Evolutionary conservation across 2,113 vertebrate genomes (phyloP), one percentile per base, ranked within the genome.

Genomic region (Saguinus imperator): DNA sequence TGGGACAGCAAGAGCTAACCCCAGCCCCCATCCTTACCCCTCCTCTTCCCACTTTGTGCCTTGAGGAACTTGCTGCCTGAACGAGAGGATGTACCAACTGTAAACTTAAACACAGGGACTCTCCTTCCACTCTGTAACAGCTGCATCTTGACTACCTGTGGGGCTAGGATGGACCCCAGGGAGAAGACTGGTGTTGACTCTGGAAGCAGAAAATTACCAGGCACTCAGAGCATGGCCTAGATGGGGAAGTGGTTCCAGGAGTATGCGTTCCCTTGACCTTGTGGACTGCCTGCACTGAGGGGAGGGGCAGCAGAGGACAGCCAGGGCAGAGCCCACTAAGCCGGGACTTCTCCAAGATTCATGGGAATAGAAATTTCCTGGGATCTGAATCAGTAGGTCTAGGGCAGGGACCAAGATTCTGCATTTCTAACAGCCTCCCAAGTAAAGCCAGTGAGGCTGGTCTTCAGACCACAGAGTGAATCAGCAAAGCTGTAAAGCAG

Each of bases 11-110:
- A 82, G 13, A 66, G n/a, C 64, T 0, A 0, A 68, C 5, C 17
- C 7, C 11, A 21, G 8, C 43, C 29, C 1, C 32, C 0, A 8
- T 8, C n/a, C 40, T 13, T 32, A 23, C 12, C 11, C 29, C 4
- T 27, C 40, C 45, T 37, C 43, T 43, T 29, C 16, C 58, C 1
- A 17, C 11, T 55, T n/a, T 73, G 21, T 35, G 20, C 45, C 37
- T 2, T 4, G 37, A 79, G 35, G 72, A 80, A 70, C 50, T 17
- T 75, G 27, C 55, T 32, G 18, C 6, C 35, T 29, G 58, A 91
- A 32, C 37, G 40, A 80, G 35, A 79, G 11, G 37, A 40, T 16
- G 12, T 27, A 6, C 35, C 25, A 3, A 27, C 43, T 72, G 48
- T 52, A 83, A 52, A 43, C n/a, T n/a, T 37, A 72, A 83, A 68